Conservation (phyloP, 2,888 invertebrate genomes). For the Epistrophe grossulariae region DNA sequence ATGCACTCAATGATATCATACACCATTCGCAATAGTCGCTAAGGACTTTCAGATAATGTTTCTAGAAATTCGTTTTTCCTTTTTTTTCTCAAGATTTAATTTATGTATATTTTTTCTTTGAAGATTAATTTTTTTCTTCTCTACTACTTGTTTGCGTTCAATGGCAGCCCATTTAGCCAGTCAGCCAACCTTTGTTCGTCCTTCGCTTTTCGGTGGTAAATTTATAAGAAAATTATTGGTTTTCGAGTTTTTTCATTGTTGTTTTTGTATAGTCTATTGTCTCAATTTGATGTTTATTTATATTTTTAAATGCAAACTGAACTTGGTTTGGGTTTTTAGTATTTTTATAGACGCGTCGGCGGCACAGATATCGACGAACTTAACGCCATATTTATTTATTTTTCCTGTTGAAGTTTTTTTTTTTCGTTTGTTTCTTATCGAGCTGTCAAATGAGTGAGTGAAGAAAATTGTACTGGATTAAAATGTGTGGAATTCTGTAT, state of each 20-base stretch:
- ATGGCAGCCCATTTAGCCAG: conserved; percentile 22
- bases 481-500: conserved; percentile 33
- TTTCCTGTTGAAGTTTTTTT: conserved; percentile 40
- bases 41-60: conserved; percentile 48
- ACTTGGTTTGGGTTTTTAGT: conserved; percentile 43
- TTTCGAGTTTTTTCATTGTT: conserved; percentile 28
- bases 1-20: conserved; percentile 83
- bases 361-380: conserved; percentile 40
- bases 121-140: conserved; percentile 4
- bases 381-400: conserved; percentile 73
- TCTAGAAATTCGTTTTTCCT: conserved; percentile 1
- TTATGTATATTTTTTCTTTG: neutral
- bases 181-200: conserved; percentile 47
- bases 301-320: conserved; percentile 40
- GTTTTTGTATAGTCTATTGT: conserved; percentile 22
- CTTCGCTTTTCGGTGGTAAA: conserved; percentile 44
- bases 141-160: neutral
- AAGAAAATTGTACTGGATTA: conserved; percentile 55
- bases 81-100: neutral
- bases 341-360: conserved; percentile 70
- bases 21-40: conserved; percentile 77
- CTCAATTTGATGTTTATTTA: conserved; percentile 32
- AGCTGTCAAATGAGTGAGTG: conserved; percentile 52
- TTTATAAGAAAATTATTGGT: conserved; percentile 23
- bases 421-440: conserved; percentile 4